These are phyloP conservation scores for Semaprochilodus insignis DNA, from an alignment of 2,797 vertebrate genomes.

Conservation along the genomic window DNA sequence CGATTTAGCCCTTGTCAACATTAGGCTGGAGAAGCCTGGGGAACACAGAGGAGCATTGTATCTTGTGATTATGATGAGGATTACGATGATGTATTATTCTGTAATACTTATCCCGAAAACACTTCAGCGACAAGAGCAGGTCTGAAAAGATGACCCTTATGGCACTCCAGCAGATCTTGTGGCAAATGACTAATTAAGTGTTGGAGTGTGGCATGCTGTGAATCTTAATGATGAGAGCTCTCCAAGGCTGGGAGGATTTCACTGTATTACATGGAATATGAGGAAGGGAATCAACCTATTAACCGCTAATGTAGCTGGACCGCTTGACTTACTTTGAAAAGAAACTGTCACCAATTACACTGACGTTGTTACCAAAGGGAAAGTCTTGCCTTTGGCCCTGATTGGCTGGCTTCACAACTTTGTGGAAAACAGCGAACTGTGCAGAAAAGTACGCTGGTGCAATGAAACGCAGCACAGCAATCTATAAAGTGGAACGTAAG, in stretches of 20 bases:
- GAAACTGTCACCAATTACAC: constrained; percentile 5
- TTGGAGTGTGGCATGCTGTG: constrained; percentile 38
- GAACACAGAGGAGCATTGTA: neutral
- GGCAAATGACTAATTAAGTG: constrained; percentile 56
- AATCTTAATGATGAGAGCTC: constrained; percentile 46
- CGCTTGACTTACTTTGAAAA: neutral
- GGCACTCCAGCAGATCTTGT: constrained; percentile 50
- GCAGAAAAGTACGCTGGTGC: neutral
- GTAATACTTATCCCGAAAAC: constrained; percentile 46
- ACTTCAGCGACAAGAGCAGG: constrained; percentile 44
- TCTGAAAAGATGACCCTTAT: constrained; percentile 40
- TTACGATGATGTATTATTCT: constrained; percentile 42
- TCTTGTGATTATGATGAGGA: constrained; percentile 21
- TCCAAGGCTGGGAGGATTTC: neutral
- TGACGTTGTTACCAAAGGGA: neutral
- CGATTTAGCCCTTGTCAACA: constrained; percentile 10
- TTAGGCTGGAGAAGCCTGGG: neutral
- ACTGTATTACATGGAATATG: constrained; percentile 12
- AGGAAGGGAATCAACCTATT: constrained; percentile 19
- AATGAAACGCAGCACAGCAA: constrained; percentile 2
- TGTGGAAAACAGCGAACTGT: neutral
- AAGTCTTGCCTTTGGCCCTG: neutral
- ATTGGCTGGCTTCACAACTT: neutral
- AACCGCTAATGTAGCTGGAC: constrained; percentile 1
- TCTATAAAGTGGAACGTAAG: neutral